Conservation (phyloP, 2,888 invertebrate genomes). For the Holacanthella duospinosa region DNA sequence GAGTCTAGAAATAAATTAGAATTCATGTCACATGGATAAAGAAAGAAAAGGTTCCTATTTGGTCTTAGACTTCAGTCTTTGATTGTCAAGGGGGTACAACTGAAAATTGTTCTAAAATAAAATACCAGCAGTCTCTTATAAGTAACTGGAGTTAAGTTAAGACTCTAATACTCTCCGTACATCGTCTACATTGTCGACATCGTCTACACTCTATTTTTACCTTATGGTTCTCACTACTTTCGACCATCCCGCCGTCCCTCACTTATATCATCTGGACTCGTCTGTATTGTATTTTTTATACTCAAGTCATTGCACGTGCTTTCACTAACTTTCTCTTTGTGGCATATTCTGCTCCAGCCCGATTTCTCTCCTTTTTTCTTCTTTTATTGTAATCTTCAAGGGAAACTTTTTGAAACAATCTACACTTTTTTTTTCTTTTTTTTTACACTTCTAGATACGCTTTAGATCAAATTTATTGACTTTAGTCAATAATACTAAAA, state of each 20-base stretch:
- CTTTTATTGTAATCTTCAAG: neutral
- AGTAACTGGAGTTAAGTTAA: neutral
- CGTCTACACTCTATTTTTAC: neutral
- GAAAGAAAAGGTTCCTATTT: slow-evolving; percentile 4
- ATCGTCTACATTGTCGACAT: neutral
- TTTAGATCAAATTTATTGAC: too few species aligned
- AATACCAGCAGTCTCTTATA: slow-evolving; percentile 2
- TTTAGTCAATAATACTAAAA: too few species aligned
- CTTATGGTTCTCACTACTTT: neutral
- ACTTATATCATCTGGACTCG: neutral
- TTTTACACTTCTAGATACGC: too few species aligned
- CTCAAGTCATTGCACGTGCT: neutral
- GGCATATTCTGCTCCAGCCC: neutral
- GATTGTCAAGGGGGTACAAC: slow-evolving; percentile 24
- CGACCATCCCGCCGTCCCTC: too few species aligned
- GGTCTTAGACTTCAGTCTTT: slow-evolving; percentile 13
- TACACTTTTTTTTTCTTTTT: neutral
- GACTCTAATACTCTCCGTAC: neutral
- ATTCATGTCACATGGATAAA: neutral
- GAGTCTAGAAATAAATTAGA: neutral
- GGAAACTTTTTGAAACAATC: neutral
- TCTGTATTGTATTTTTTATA: neutral
- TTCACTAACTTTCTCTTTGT: slow-evolving; percentile 1
- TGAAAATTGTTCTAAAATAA: slow-evolving; percentile 21
- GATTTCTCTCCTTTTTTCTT: neutral